phyloP scores from a whole-genome alignment of 2,113 vertebrate species.

The Gymnobelideus leadbeateri region DNA sequence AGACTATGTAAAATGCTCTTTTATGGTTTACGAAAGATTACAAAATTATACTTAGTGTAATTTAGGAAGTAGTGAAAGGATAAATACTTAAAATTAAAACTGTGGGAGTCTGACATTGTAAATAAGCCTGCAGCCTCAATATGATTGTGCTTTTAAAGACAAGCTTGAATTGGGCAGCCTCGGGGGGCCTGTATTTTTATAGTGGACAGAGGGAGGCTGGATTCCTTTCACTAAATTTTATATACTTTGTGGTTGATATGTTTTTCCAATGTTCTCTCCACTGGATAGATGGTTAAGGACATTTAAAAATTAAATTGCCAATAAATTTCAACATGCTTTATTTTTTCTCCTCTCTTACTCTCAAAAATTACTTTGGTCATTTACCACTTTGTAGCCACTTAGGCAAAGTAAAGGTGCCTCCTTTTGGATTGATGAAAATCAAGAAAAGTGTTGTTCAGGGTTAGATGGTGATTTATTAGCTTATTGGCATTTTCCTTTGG shows the following conservation, averaged over 20 bases:
- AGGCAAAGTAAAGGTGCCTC: not conserved
- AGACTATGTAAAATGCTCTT: slow-evolving; percentile 9
- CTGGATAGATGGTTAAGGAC: slow-evolving; percentile 33
- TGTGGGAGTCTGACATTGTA: slow-evolving; percentile 53
- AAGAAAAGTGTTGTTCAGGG: slow-evolving; percentile 26
- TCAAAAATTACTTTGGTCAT: slow-evolving; percentile 28
- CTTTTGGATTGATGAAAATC: slow-evolving; percentile 23
- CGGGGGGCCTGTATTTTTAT: slow-evolving; percentile 44
- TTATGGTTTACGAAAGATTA: slow-evolving; percentile 42
- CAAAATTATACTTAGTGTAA: slow-evolving; percentile 26
- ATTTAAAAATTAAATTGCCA: slow-evolving; percentile 35
- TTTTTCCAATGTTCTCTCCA: slow-evolving; percentile 43
- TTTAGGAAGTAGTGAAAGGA: slow-evolving; percentile 55
- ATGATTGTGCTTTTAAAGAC: slow-evolving; percentile 21
- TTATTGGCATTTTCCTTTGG: slow-evolving; percentile 56
- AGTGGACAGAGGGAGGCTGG: not conserved
- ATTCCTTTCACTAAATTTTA: slow-evolving; percentile 54
- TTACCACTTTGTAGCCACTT: slow-evolving; percentile 2
- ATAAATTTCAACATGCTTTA: slow-evolving; percentile 34
- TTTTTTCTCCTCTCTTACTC: not conserved
- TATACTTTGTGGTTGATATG: slow-evolving; percentile 27
- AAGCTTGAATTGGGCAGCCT: slow-evolving; percentile 14
- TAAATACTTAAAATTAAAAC: slow-evolving; percentile 68
- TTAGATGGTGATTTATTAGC: slow-evolving; percentile 58
- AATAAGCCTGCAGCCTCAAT: slow-evolving; percentile 46